Percentiles rank a stretch among this genome's conserved stretches.
phyloP scores from a whole-genome alignment of 1,140 invertebrate genomes.

The Coelopa frigida region DNA sequence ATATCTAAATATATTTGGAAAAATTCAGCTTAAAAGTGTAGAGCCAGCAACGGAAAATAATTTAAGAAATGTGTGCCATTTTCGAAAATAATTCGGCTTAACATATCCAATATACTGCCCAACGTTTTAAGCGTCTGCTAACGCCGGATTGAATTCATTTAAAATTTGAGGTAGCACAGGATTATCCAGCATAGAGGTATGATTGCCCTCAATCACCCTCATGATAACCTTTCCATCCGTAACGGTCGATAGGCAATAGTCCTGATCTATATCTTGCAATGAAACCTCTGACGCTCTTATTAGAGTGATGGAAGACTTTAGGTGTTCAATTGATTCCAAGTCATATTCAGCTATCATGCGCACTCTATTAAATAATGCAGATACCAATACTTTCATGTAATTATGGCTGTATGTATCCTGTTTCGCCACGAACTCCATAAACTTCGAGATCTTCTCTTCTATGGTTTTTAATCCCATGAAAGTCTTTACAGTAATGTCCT shows the following conservation, averaged over 20 bases:
- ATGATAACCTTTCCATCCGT: conserved; percentile 48
- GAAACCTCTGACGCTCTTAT: conserved; percentile 54
- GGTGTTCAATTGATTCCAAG: conserved; percentile 25
- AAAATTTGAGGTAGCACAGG: conserved; percentile 55
- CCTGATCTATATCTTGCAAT: conserved; percentile 48
- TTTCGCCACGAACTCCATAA: conserved; percentile 29
- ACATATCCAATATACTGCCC: conserved; percentile 31
- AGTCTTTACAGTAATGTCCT: conserved; percentile 47
- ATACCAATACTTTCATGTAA: conserved; percentile 46
- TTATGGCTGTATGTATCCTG: conserved; percentile 47
- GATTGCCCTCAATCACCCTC: conserved; percentile 61
- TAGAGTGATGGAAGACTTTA: conserved; percentile 55
- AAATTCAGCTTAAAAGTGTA: too few species aligned
- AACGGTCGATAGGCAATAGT: conserved; percentile 57
- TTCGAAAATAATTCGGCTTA: too few species aligned
- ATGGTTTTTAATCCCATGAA: conserved; percentile 28
- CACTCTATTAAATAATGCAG: conserved; percentile 51
- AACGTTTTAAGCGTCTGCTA: conserved; percentile 36
- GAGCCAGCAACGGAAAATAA: too few species aligned
- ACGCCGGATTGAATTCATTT: conserved; percentile 45
- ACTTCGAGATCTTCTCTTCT: conserved; percentile 26
- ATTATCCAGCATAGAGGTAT: conserved; percentile 60
- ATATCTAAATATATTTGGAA: too few species aligned
- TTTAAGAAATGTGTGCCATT: too few species aligned
- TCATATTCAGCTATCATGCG: conserved; percentile 51